A percentile compares a stretch with the other conserved stretches of the same genome.
Conservation (phyloP, 2,888 invertebrate genomes). For the Thera britannica region DNA sequence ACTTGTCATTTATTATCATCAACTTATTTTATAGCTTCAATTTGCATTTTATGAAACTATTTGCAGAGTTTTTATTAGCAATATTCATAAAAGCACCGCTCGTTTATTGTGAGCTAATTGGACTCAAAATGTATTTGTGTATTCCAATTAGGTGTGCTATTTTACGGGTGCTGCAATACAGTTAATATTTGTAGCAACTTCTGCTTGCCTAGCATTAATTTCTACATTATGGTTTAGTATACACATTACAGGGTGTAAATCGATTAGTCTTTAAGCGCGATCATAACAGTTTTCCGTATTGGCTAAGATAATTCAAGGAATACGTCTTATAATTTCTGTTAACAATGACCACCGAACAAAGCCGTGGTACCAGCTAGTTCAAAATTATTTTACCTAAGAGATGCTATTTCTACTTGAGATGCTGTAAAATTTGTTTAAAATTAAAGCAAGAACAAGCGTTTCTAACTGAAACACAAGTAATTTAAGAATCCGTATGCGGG, state of each 20-base stretch:
- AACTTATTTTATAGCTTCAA: conserved; percentile 55
- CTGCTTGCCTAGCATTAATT: too few species aligned
- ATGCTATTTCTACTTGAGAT: not conserved
- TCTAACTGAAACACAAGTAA: conserved; percentile 42
- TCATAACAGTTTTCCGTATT: too few species aligned
- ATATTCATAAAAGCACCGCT: conserved; percentile 14
- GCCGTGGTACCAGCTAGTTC: too few species aligned
- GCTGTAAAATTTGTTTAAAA: not conserved
- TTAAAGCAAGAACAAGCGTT: conserved; percentile 18
- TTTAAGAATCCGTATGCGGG: conserved; percentile 52
- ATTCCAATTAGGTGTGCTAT: not conserved
- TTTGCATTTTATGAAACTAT: conserved; percentile 71
- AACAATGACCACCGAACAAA: too few species aligned
- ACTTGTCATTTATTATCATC: conserved; percentile 58
- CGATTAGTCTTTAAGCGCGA: too few species aligned
- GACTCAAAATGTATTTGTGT: conserved; percentile 5
- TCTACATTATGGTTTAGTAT: too few species aligned
- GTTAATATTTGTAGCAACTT: too few species aligned
- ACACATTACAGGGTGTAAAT: too few species aligned
- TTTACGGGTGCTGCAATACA: not conserved
- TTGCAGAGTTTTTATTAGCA: conserved; percentile 27
- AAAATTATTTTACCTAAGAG: too few species aligned
- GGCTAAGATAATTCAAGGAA: too few species aligned
- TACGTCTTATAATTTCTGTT: too few species aligned
- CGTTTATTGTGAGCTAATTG: conserved; percentile 13